Percentiles rank a stretch among this genome's conserved stretches.
phyloP scores from a whole-genome alignment of 2,888 invertebrate species.

The Cenopis cana region DNA sequence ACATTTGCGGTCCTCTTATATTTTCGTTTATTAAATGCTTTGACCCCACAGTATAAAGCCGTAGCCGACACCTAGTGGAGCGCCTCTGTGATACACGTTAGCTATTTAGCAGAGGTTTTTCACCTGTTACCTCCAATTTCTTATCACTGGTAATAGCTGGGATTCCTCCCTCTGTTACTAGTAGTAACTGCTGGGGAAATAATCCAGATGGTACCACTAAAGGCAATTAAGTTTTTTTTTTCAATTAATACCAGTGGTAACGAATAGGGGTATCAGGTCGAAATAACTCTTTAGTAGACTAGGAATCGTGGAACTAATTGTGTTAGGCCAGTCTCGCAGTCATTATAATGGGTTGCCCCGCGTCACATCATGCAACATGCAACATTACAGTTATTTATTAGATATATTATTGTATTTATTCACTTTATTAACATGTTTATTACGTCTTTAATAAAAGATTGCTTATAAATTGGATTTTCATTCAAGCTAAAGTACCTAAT shows the following conservation, averaged over 20 bases:
- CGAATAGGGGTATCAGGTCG: too few species aligned
- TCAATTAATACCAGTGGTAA: too few species aligned
- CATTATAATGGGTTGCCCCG: conserved; percentile 68
- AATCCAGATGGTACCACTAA: too few species aligned
- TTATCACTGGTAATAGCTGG: too few species aligned
- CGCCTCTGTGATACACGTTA: conserved; percentile 80
- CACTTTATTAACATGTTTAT: conserved; percentile 85
- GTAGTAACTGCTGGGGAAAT: too few species aligned
- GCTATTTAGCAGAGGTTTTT: conserved; percentile 52
- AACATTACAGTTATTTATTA: conserved; percentile 71
- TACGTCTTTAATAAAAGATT: conserved; percentile 84
- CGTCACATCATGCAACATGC: conserved; percentile 70
- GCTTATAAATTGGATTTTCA: conserved; percentile 70
- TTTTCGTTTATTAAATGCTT: neutral
- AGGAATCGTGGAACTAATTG: conserved; percentile 65
- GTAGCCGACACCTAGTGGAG: conserved; percentile 64
- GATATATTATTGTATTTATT: conserved; percentile 78
- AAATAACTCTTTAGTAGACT: conserved; percentile 52
- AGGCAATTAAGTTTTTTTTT: too few species aligned
- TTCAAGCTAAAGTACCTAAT: conserved; percentile 17
- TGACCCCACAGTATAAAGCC: conserved; percentile 50
- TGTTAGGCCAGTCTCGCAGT: conserved; percentile 56
- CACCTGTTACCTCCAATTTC: too few species aligned
- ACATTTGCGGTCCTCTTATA: too few species aligned
- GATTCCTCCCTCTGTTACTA: too few species aligned